phyloP scores from a whole-genome alignment of 1,140 invertebrate genomes.

The Cyclargus thomasi region DNA sequence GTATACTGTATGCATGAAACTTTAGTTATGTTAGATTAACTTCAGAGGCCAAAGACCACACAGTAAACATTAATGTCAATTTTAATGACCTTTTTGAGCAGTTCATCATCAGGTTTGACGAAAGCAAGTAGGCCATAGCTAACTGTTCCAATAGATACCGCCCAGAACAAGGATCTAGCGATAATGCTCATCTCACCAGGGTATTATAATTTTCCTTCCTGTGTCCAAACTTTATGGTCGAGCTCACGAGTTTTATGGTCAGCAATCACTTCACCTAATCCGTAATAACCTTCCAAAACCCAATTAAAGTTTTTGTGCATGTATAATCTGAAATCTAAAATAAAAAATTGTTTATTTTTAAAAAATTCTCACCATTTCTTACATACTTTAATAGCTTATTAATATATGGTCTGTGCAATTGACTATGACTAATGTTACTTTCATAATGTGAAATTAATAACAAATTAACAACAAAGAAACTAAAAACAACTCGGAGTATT shows the following conservation, averaged over 20 bases:
- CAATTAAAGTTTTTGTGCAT: conserved; percentile 77
- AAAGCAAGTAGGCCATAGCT: conserved; percentile 75
- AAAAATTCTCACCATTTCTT: no score
- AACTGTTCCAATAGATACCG: conserved; percentile 72
- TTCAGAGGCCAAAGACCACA: conserved; percentile 49
- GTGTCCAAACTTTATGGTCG: conserved; percentile 73
- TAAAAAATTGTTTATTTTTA: not conserved
- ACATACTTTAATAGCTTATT: no score
- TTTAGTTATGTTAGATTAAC: not conserved
- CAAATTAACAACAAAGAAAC: no score
- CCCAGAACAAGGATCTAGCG: conserved; percentile 76
- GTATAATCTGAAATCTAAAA: conserved; percentile 77
- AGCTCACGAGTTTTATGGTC: conserved; percentile 71
- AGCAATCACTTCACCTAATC: conserved; percentile 75
- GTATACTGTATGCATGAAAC: not conserved
- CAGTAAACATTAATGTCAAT: conserved; percentile 33
- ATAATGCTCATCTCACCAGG: conserved; percentile 66
- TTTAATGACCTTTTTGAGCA: conserved; percentile 71
- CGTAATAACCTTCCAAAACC: conserved; percentile 78
- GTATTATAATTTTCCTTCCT: conserved; percentile 62
- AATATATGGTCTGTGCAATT: no score
- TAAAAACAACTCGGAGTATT: no score
- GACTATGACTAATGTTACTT: no score
- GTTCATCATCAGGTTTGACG: conserved; percentile 74
- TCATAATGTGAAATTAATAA: no score